Conservation (phyloP, 2,888 invertebrate species). For the Ceraclea dissimilis region DNA sequence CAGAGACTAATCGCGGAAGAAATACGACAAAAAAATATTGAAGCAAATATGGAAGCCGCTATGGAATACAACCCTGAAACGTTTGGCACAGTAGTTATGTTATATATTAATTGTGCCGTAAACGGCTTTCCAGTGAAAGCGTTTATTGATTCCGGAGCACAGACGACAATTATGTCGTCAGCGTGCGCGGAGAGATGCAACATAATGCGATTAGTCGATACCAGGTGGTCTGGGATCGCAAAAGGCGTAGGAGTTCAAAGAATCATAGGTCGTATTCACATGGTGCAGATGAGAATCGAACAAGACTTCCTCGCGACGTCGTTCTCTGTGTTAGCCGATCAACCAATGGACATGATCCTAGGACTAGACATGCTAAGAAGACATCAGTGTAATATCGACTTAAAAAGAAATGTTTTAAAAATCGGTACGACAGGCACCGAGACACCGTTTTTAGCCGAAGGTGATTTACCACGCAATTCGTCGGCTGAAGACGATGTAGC, state of each 20-base stretch:
- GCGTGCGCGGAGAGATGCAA: slow-evolving; percentile 91
- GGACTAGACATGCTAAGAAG: slow-evolving; percentile 96
- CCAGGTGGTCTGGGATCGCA: slow-evolving; percentile 91
- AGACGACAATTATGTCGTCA: slow-evolving; percentile 97
- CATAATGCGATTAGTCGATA: slow-evolving; percentile 83
- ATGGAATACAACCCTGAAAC: slow-evolving; percentile 99
- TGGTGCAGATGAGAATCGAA: slow-evolving; percentile 95
- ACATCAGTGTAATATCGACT: slow-evolving; percentile 93
- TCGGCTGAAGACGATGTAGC: slow-evolving; percentile 61
- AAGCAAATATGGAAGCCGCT: slow-evolving; percentile 97
- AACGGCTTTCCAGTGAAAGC: slow-evolving; percentile 97
- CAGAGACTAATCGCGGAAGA: slow-evolving; percentile 93
- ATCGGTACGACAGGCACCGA: slow-evolving; percentile 94
- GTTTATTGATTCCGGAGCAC: slow-evolving; percentile 96
- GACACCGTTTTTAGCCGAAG: slow-evolving; percentile 79
- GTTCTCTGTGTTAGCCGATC: slow-evolving; percentile 93
- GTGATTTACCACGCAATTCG: slow-evolving; percentile 45
- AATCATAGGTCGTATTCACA: slow-evolving; percentile 94
- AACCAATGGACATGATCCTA: slow-evolving; percentile 97
- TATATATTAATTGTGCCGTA: slow-evolving; percentile 94
- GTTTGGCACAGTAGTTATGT: slow-evolving; percentile 96
- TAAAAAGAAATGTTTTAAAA: slow-evolving; percentile 76
- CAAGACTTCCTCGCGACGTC: slow-evolving; percentile 90
- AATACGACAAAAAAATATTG: slow-evolving; percentile 91
- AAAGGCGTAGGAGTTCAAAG: slow-evolving; percentile 96